phyloP scores from a whole-genome alignment of 1,140 invertebrate species.

The Fopius arisanus region DNA sequence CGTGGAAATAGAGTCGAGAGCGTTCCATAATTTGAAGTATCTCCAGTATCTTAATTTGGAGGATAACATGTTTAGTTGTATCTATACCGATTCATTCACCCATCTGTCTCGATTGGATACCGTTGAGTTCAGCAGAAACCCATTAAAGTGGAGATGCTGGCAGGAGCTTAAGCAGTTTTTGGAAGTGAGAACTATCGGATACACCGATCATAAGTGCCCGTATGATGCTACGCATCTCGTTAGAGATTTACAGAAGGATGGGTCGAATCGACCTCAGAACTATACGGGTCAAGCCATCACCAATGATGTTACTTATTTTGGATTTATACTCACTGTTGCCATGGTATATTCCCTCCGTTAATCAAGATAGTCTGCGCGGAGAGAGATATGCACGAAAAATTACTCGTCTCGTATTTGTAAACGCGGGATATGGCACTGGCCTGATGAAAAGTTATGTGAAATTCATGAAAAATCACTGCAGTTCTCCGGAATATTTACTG shows the following conservation, averaged over 20 bases:
- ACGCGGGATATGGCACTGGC: no score
- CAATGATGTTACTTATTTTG: background rate
- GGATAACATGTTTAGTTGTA: constrained; percentile 46
- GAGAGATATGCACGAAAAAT: no score
- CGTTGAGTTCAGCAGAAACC: constrained; percentile 45
- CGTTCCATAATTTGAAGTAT: constrained; percentile 37
- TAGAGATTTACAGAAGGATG: constrained; percentile 39
- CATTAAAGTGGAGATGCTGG: constrained; percentile 49
- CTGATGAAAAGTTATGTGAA: no score
- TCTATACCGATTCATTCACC: constrained; percentile 43
- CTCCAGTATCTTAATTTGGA: constrained; percentile 46
- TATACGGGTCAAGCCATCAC: background rate
- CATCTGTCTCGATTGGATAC: constrained; percentile 38
- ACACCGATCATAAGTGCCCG: constrained; percentile 42
- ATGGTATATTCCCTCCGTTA: background rate
- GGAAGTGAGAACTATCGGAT: constrained; percentile 42
- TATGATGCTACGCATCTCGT: constrained; percentile 45
- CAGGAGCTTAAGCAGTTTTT: constrained; percentile 47
- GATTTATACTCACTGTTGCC: background rate
- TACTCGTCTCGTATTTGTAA: no score
- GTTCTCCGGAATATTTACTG: no score
- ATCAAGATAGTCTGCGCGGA: constrained; percentile 7
- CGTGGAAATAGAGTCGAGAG: constrained; percentile 40
- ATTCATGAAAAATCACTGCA: no score
- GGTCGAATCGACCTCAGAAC: constrained; percentile 25